Evolutionary conservation across 2,888 invertebrate genomes (phyloP).

Genomic region (Hydrotaea cyrtoneurina): DNA sequence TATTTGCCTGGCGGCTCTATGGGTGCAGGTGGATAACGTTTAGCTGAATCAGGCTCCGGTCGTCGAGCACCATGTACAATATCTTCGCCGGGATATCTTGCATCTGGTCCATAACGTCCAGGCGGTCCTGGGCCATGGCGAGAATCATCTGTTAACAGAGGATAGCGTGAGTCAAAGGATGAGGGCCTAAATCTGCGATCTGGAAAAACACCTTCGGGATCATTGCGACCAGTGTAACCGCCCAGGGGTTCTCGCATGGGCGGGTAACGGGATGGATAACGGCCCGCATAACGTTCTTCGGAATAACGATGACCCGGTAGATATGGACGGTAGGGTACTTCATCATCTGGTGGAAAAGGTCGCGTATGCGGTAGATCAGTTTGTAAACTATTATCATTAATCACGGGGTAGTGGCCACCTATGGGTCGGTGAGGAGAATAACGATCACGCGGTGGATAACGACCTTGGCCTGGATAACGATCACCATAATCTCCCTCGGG

Average conservation of each 20-base stretch:
- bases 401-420: slow-evolving; percentile 73
- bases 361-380: slow-evolving; percentile 80
- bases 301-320: slow-evolving; percentile 74
- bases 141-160: slow-evolving; percentile 73
- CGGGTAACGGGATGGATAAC: slow-evolving; percentile 74
- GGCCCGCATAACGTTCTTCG: slow-evolving; percentile 75
- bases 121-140: slow-evolving; percentile 62
- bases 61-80: slow-evolving; percentile 76
- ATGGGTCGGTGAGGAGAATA: slow-evolving; percentile 74
- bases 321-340: slow-evolving; percentile 76
- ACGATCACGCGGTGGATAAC: slow-evolving; percentile 72
- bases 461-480: slow-evolving; percentile 70
- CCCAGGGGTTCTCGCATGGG: slow-evolving; percentile 72
- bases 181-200: slow-evolving; percentile 80
- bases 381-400: slow-evolving; percentile 76
- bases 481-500: slow-evolving; percentile 68
- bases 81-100: slow-evolving; percentile 76
- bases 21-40: slow-evolving; percentile 82
- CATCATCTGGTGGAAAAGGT: slow-evolving; percentile 76
- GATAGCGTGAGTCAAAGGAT: slow-evolving; percentile 78
- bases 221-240: slow-evolving; percentile 78
- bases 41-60: slow-evolving; percentile 81
- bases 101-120: slow-evolving; percentile 72
- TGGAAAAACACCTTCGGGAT: slow-evolving; percentile 80
- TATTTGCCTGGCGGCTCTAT: slow-evolving; percentile 80